These are phyloP conservation scores for Ophion costatus DNA, from an alignment of 2,888 invertebrate genomes.

Conservation along the genomic window DNA sequence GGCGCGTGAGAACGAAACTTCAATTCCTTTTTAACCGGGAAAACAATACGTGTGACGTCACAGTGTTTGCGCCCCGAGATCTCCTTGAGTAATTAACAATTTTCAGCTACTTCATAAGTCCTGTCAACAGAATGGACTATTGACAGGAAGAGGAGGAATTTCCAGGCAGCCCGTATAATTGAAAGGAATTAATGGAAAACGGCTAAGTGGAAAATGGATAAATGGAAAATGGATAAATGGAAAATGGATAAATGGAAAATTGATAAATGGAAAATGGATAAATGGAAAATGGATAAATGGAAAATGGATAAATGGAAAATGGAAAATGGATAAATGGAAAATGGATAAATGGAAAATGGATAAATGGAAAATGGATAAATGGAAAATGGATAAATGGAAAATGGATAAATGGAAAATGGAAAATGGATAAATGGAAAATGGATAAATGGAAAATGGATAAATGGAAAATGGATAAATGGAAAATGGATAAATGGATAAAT, in stretches of 20 bases:
- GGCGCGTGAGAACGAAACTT: slow-evolving; percentile 1
- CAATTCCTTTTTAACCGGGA: background rate
- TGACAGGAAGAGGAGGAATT: background rate
- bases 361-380: background rate
- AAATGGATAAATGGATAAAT: background rate
- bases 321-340: background rate
- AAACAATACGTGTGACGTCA: background rate
- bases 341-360: background rate
- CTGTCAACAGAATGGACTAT: background rate
- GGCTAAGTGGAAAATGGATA: background rate
- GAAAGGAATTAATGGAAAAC: background rate
- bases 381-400: too few species aligned
- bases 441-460: too few species aligned
- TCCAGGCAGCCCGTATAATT: background rate
- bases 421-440: too few species aligned
- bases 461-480: background rate
- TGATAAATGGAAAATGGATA: background rate
- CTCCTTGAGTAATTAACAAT: background rate
- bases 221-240: too few species aligned
- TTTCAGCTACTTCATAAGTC: background rate
- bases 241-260: background rate
- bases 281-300: background rate
- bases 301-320: background rate
- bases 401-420: too few species aligned
- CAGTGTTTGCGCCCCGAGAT: background rate